Evolutionary conservation across 2,888 invertebrate genomes (phyloP).

Genomic region (Agonopterix heracliana): DNA sequence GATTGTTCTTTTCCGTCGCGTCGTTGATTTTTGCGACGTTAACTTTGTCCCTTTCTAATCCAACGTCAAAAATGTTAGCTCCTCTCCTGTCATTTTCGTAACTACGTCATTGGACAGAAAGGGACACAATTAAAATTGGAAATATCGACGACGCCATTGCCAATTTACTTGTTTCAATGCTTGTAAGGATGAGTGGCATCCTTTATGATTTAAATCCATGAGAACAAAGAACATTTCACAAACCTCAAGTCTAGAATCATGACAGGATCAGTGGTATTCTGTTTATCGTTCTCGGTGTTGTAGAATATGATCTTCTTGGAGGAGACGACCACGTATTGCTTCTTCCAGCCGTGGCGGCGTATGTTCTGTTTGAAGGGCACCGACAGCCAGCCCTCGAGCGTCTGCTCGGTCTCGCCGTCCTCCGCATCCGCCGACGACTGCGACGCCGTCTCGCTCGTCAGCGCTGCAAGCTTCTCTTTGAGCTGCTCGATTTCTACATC

Average conservation of each 20-base stretch:
- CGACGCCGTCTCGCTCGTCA: constrained; percentile 92
- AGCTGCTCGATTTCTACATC: constrained; percentile 97
- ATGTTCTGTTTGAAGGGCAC: constrained; percentile 97
- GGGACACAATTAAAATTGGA: too few relatives aligned
- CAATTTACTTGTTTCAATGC: too few relatives aligned
- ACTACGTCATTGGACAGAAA: too few relatives aligned
- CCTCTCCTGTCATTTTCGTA: too few relatives aligned
- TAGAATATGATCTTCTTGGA: constrained; percentile 98
- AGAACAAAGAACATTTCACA: too few relatives aligned
- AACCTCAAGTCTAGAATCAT: constrained; percentile 95
- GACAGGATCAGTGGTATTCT: constrained; percentile 95
- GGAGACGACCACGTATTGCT: constrained; percentile 97
- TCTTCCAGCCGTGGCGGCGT: constrained; percentile 96
- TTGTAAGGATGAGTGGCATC: too few relatives aligned
- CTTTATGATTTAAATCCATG: too few relatives aligned
- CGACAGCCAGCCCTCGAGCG: constrained; percentile 96
- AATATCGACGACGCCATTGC: too few relatives aligned
- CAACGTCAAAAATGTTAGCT: too few relatives aligned
- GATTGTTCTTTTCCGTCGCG: too few relatives aligned
- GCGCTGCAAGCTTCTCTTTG: constrained; percentile 86
- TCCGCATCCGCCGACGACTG: constrained; percentile 94
- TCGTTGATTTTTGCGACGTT: too few relatives aligned
- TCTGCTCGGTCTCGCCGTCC: constrained; percentile 84
- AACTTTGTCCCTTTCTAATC: too few relatives aligned
- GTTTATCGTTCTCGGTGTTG: constrained; percentile 94